A percentile compares a stretch with the other conserved stretches of the same genome.
These are phyloP conservation scores for Aspidiotus rigidus DNA, from an alignment of 2,888 invertebrate species.

Conservation along the genomic window DNA sequence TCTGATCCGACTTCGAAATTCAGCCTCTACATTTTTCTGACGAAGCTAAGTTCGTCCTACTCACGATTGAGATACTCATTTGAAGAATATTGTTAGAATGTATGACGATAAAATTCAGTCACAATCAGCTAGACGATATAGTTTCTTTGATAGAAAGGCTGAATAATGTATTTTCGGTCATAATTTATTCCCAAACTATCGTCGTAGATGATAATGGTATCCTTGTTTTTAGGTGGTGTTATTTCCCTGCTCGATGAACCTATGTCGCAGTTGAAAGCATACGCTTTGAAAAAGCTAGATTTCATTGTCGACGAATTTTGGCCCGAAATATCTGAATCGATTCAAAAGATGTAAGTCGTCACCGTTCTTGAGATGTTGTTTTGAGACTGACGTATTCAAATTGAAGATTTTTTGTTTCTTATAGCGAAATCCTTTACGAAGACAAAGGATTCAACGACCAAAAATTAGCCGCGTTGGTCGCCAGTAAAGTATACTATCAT, in stretches of 20 bases:
- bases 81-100: no score
- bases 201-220: no score
- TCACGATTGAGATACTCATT: no score
- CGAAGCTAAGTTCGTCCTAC: no score
- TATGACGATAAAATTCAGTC: no score
- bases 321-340: constrained; percentile 97
- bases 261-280: constrained; percentile 84
- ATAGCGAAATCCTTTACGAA: constrained; percentile 85
- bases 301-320: constrained; percentile 94
- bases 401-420: constrained; percentile 34
- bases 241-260: constrained; percentile 92
- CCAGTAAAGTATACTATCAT: constrained; percentile 97
- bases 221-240: constrained; percentile 61
- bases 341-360: constrained; percentile 74
- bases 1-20: no score
- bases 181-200: no score
- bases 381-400: neutral
- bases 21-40: no score
- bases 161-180: no score
- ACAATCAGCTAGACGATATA: no score
- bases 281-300: constrained; percentile 85
- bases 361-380: neutral
- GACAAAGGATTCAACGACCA: constrained; percentile 79
- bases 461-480: constrained; percentile 89
- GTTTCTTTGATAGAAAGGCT: no score